phyloP scores from a whole-genome alignment of 2,113 vertebrate species.

The Psilopsiagon aymara region DNA sequence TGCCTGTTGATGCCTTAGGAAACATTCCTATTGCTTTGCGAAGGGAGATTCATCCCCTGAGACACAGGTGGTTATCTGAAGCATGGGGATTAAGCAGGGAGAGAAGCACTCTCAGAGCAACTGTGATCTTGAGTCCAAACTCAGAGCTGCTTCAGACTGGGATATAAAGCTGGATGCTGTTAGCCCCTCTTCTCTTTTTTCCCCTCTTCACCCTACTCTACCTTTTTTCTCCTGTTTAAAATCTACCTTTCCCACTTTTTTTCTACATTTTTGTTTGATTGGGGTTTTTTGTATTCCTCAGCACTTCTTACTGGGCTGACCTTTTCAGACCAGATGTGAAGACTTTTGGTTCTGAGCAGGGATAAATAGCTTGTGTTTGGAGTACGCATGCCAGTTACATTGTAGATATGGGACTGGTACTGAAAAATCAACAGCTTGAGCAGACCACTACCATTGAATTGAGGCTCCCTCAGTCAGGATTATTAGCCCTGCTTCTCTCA shows the following conservation, averaged over 20 bases:
- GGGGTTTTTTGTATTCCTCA: not conserved
- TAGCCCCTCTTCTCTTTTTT: not conserved
- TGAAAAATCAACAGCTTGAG: not conserved
- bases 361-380: not conserved
- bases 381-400: not conserved
- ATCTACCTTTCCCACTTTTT: not conserved
- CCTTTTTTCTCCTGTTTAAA: not conserved
- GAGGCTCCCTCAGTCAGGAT: not conserved
- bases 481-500: not conserved
- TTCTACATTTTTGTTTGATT: not conserved
- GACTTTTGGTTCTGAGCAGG: accelerated
- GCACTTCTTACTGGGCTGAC: not conserved
- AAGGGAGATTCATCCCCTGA: not conserved
- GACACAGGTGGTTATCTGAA: not conserved
- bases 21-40: not conserved
- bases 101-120: not conserved
- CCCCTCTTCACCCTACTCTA: too few species aligned
- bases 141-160: not conserved
- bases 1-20: not conserved
- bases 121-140: not conserved
- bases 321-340: not conserved
- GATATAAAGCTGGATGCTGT: not conserved
- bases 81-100: not conserved
- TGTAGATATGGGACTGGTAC: not conserved
- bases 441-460: not conserved